Conservation (phyloP, 2,797 vertebrate genomes). For the Lithobates sylvaticus region DNA sequence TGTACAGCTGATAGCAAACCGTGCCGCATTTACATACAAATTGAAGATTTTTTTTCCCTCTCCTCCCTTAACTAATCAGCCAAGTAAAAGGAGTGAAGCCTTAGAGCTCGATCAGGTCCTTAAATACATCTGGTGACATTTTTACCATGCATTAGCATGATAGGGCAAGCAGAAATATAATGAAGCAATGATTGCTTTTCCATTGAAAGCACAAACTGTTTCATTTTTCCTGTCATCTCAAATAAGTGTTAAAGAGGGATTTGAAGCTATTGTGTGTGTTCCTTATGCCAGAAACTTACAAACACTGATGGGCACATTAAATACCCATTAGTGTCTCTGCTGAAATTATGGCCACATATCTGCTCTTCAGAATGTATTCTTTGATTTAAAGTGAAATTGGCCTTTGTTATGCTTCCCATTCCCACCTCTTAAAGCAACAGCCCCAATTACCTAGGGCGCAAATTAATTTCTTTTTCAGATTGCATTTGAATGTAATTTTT, state of each 20-base stretch:
- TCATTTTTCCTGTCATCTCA: constrained; percentile 99
- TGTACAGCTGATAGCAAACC: constrained; percentile 98
- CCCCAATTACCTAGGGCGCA: constrained; percentile 48
- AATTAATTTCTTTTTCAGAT: constrained; percentile 59
- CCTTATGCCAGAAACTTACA: constrained; percentile 98
- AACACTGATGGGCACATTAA: constrained; percentile 99
- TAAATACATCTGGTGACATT: constrained; percentile 99
- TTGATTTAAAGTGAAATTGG: constrained; percentile 99
- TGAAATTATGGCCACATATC: constrained; percentile 94
- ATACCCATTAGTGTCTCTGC: constrained; percentile 98
- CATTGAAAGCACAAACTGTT: constrained; percentile 99
- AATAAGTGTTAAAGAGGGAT: constrained; percentile 99
- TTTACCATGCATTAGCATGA: constrained; percentile 99
- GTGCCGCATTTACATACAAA: constrained; percentile 99
- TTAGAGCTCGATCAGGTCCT: constrained; percentile 99
- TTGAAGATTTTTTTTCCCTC: constrained; percentile 93
- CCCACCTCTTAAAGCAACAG: constrained; percentile 65
- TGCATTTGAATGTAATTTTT: constrained; percentile 54
- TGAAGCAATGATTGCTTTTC: constrained; percentile 99
- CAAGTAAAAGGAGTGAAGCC: constrained; percentile 98
- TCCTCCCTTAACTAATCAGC: constrained; percentile 92
- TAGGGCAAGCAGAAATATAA: constrained; percentile 99
- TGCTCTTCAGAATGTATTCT: constrained; percentile 97
- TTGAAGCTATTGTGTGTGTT: constrained; percentile 97
- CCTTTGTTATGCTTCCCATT: constrained; percentile 82